Evolutionary conservation across 1,140 invertebrate genomes (phyloP).

Genomic region (Brachionus calyciflorus): DNA sequence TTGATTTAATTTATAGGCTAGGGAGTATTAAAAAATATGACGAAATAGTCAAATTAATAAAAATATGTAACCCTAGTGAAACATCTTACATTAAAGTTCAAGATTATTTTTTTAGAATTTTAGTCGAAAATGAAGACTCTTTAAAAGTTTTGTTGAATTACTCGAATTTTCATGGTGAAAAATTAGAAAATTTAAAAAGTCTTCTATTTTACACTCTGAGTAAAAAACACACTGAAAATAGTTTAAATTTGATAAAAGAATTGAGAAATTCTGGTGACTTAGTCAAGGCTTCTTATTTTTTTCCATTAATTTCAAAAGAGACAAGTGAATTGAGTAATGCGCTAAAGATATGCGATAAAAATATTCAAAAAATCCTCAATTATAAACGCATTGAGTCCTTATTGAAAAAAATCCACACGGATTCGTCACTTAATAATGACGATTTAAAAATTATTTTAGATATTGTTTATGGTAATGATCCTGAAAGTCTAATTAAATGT

Average conservation of each 20-base stretch:
- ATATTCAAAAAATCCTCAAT: neutral
- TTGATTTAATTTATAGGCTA: neutral
- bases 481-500: neutral
- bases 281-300: neutral
- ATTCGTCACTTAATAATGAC: neutral
- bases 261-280: neutral
- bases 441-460: neutral
- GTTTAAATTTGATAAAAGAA: neutral
- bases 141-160: neutral
- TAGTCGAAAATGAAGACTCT: neutral
- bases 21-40: neutral
- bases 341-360: neutral
- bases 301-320: constrained; percentile 7
- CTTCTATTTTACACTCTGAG: neutral
- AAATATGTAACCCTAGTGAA: neutral
- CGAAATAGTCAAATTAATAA: neutral
- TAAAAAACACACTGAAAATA: constrained; percentile 5
- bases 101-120: constrained; percentile 1
- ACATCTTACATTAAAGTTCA: neutral
- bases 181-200: neutral
- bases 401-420: neutral
- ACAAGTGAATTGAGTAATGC: neutral
- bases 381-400: constrained; percentile 15
- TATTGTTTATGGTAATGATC: neutral
- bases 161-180: neutral